These are phyloP conservation scores for Threskiornis aethiopicus DNA, from an alignment of 2,797 vertebrate species.

Conservation along the genomic window DNA sequence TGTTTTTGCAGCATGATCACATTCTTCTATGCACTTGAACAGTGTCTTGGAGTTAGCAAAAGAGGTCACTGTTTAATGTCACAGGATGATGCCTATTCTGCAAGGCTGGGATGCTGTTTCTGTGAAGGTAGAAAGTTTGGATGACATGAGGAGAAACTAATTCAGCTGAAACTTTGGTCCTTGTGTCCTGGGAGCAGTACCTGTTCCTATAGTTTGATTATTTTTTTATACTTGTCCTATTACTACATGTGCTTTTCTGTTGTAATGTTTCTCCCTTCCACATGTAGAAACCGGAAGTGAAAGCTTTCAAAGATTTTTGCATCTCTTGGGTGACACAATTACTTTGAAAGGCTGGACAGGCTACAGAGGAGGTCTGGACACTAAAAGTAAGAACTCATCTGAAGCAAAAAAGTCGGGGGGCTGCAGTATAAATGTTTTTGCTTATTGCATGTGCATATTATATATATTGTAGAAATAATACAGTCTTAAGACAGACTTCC, in stretches of 20 bases:
- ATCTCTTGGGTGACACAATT: conserved; percentile 89
- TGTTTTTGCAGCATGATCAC: background rate
- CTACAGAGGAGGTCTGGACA: conserved; percentile 96
- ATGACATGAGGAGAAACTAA: background rate
- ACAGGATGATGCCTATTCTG: background rate
- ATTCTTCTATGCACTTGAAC: background rate
- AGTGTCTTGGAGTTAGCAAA: background rate
- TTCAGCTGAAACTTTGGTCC: background rate
- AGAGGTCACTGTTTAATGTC: background rate
- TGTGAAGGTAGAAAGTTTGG: background rate
- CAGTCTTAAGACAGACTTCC: background rate
- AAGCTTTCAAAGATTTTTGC: conserved; percentile 91
- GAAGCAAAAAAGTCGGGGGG: background rate
- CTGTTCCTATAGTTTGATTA: background rate
- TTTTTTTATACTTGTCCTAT: background rate
- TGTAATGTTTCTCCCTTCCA: background rate
- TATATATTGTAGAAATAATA: background rate
- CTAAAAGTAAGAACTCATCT: conserved; percentile 86
- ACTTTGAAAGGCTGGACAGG: conserved; percentile 95
- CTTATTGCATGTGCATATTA: fast-evolving
- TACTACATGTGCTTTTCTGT: background rate
- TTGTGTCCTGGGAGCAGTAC: background rate
- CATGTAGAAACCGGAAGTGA: conserved; percentile 90
- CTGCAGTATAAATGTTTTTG: background rate
- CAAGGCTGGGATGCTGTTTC: background rate